These are phyloP conservation scores for Prosapia bicincta DNA, from an alignment of 2,888 invertebrate species.

Conservation along the genomic window DNA sequence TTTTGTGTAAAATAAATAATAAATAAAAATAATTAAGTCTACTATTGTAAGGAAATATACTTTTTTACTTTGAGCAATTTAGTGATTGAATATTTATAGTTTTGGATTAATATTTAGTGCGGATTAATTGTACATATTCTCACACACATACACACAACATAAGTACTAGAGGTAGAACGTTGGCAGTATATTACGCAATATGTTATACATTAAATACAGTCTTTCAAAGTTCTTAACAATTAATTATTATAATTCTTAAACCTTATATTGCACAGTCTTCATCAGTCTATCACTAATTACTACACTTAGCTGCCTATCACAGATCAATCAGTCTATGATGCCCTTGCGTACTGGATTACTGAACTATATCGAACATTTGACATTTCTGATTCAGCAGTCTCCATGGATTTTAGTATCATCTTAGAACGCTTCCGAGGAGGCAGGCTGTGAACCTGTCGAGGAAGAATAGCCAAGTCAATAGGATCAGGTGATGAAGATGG, in stretches of 20 bases:
- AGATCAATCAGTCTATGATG: constrained; percentile 29
- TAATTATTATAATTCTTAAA: not conserved
- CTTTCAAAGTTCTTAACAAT: constrained; percentile 16
- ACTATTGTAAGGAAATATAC: no score
- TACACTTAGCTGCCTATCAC: constrained; percentile 12
- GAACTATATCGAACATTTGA: constrained; percentile 58
- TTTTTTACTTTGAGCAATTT: no score
- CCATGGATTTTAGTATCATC: constrained; percentile 69
- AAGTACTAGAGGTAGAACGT: not conserved
- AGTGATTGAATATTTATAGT: no score
- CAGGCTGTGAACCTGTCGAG: constrained; percentile 58
- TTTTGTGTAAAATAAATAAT: no score
- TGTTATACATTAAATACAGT: constrained; percentile 11
- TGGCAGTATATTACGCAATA: not conserved
- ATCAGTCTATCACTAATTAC: not conserved
- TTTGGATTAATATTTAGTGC: no score
- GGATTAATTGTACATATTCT: no score
- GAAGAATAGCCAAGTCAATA: constrained; percentile 49
- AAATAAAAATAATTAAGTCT: no score
- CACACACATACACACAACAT: no score
- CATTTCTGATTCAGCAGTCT: constrained; percentile 46
- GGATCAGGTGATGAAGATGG: constrained; percentile 55
- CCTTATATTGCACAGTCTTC: constrained; percentile 26
- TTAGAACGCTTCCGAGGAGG: constrained; percentile 76
- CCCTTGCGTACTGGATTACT: constrained; percentile 78